Evolutionary conservation across 1,140 invertebrate species (phyloP), one percentile per base, ranked within the genome.

Genomic region (Saxidomus purpurata): DNA sequence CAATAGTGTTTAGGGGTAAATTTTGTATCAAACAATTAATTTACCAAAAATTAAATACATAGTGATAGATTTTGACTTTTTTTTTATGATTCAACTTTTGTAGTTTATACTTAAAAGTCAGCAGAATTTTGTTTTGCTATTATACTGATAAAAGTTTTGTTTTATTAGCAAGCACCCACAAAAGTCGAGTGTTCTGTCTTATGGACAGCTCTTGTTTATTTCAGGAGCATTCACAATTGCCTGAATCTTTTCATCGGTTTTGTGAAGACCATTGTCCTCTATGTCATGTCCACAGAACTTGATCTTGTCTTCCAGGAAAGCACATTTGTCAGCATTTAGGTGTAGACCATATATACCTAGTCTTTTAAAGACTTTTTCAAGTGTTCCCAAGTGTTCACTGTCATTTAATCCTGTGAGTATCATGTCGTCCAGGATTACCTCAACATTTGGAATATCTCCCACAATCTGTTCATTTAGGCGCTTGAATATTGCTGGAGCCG

Each of bases 401-500:
- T 47, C 49, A 31, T 8, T 82, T 49, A 22, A 31, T 25, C 91
- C 91, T 8, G 92, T 90, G 8, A 93, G 74, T 9, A 92, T 59
- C 47, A 93, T 84, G 67, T 92, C 92, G 87, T 93, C 92, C 19
- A 81, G 43, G 25, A 80, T 80, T 13, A 13, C 11, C 34, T 76
- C 31, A 28, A 90, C 89, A 4, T 55, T 25, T 22, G 38, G 61
- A 38, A 92, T 77, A 11, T 79, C 87, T 43, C 84, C 49, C 19
- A 97, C 89, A 9, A 95, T 43, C 80, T 94, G 84, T 61, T 96
- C 95, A n/a, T n/a, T n/a, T n/a, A n/a, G n/a, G 43, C 43, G 43
- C 15, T 43, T 4, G 6, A 97, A 97, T 86, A 96, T 95, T n/a
- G 94, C 92, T 31, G 96, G 96, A 0, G 96, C 96, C 15, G 94